phyloP scores from a whole-genome alignment of 1,140 invertebrate species.

The Drosophila pruinosa region DNA sequence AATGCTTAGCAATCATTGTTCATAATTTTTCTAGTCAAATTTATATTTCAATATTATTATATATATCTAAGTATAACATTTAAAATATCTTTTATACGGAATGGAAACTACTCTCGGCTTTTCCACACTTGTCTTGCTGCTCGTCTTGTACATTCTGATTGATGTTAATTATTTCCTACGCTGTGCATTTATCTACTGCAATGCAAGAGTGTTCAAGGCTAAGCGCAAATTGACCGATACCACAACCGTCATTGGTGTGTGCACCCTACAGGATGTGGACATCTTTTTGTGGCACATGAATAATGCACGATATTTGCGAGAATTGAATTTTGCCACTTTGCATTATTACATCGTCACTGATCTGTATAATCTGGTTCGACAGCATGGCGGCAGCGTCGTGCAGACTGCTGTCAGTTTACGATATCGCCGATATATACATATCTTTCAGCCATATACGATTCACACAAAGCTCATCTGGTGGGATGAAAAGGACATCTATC shows the following conservation, averaged over 20 bases:
- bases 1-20: no score
- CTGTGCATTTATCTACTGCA: background rate
- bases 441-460: background rate
- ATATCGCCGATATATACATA: background rate
- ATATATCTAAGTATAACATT: background rate
- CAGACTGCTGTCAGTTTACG: background rate
- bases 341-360: background rate
- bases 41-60: background rate
- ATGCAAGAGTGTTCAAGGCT: background rate
- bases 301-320: background rate
- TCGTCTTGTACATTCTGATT: background rate
- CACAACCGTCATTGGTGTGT: background rate
- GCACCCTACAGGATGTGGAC: background rate
- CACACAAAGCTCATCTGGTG: background rate
- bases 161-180: background rate
- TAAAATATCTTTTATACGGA: background rate
- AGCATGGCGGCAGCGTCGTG: background rate
- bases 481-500: background rate
- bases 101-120: background rate
- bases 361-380: background rate
- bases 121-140: background rate
- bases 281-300: background rate
- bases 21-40: no score
- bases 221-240: background rate
- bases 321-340: background rate